Evolutionary conservation across 2,797 vertebrate genomes (phyloP).

Genomic region (Denticeps clupeoides): DNA sequence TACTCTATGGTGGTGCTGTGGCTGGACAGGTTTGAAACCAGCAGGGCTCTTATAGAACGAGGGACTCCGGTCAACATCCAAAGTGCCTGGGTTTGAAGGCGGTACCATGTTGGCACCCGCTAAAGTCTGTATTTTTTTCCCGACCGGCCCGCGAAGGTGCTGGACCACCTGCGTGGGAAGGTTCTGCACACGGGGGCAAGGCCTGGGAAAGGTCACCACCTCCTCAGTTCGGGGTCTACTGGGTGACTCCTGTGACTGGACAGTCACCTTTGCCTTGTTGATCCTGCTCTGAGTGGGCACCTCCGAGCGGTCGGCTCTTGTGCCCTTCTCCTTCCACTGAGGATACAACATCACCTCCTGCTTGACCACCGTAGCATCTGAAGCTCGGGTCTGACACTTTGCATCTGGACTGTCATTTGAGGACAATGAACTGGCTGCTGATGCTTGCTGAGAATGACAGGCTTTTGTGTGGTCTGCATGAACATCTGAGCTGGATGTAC

Average conservation of each 20-base stretch:
- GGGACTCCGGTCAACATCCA: slow-evolving; percentile 23
- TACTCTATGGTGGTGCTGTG: slow-evolving; percentile 31
- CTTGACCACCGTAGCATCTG: slow-evolving; percentile 41
- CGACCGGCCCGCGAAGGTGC: slow-evolving; percentile 36
- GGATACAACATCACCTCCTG: slow-evolving; percentile 49
- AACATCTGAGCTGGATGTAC: slow-evolving; percentile 10
- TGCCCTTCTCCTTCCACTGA: slow-evolving; percentile 19
- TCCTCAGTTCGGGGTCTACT: slow-evolving; percentile 27
- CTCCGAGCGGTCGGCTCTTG: not conserved
- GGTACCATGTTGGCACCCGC: slow-evolving; percentile 16
- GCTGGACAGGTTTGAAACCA: slow-evolving; percentile 38
- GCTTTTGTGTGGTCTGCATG: slow-evolving; percentile 16
- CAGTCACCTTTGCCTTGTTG: slow-evolving; percentile 7
- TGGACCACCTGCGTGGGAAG: slow-evolving; percentile 32
- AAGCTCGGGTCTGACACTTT: not conserved
- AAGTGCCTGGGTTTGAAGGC: slow-evolving; percentile 27
- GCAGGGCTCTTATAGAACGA: slow-evolving; percentile 35
- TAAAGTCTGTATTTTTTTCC: slow-evolving; percentile 29
- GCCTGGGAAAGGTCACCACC: slow-evolving; percentile 23
- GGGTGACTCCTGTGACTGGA: slow-evolving; percentile 6
- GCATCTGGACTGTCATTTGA: slow-evolving; percentile 17
- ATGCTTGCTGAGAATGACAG: slow-evolving; percentile 16
- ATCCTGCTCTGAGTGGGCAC: slow-evolving; percentile 8
- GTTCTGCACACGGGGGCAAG: slow-evolving; percentile 32
- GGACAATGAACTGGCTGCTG: slow-evolving; percentile 22